Evolutionary conservation across 2,113 vertebrate genomes (phyloP).

Genomic region (Stegostoma tigrinum): DNA sequence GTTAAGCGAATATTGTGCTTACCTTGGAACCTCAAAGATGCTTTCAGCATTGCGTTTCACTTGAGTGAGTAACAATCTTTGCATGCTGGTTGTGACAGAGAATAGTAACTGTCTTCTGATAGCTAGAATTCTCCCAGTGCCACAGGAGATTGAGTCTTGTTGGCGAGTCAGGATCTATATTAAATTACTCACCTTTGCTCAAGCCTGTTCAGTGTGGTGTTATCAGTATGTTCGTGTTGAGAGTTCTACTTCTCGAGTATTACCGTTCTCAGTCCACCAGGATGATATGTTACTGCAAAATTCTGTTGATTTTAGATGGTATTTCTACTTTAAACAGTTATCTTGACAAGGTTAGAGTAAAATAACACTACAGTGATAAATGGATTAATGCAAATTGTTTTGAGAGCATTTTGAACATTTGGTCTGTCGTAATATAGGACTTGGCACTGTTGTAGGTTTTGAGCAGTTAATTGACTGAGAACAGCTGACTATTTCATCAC

Average conservation of each 20-base stretch:
- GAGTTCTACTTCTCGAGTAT: not conserved
- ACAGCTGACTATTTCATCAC: not conserved
- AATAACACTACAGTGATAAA: not conserved
- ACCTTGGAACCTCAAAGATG: not conserved
- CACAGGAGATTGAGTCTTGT: not conserved
- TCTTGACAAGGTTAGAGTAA: not conserved
- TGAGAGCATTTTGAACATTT: not conserved
- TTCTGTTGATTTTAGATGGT: not conserved
- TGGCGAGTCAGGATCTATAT: not conserved
- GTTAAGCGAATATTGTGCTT: not conserved
- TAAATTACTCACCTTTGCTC: not conserved
- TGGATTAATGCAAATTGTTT: not conserved
- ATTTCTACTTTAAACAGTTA: not conserved
- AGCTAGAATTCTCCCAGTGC: not conserved
- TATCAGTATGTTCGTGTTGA: not conserved
- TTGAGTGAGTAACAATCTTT: not conserved
- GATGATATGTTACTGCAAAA: not conserved
- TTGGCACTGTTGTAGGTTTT: not conserved
- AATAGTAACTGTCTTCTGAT: not conserved
- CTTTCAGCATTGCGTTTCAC: not conserved
- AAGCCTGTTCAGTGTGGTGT: not conserved
- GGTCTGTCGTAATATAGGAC: not conserved
- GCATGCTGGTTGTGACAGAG: not conserved
- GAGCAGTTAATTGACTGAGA: not conserved
- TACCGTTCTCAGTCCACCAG: not conserved